Conservation (phyloP, 2,797 vertebrate species). For the Tragopan temminckii region DNA sequence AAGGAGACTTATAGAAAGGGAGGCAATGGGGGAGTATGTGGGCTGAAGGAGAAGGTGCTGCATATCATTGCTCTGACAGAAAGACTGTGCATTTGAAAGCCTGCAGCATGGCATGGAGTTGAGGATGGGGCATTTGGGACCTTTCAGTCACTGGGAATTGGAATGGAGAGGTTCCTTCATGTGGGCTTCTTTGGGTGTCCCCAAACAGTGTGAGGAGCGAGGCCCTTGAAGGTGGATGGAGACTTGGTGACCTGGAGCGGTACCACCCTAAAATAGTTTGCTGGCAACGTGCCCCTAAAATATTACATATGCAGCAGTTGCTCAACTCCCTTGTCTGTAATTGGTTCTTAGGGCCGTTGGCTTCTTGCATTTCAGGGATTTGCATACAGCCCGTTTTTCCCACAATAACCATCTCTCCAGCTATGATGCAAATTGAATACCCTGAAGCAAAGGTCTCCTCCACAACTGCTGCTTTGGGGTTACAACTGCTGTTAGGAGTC, state of each 20-base stretch:
- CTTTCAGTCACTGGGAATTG: background rate
- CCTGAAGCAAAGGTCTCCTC: background rate
- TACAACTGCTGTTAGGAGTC: background rate
- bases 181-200: background rate
- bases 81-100: background rate
- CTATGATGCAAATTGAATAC: constrained; percentile 20
- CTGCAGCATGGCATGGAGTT: background rate
- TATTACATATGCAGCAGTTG: background rate
- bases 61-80: background rate
- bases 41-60: background rate
- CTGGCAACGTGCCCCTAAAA: background rate
- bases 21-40: background rate
- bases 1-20: background rate
- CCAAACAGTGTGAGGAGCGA: background rate
- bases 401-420: background rate
- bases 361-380: background rate
- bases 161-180: background rate
- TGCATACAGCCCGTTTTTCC: background rate
- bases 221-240: background rate
- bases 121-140: background rate
- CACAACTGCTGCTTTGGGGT: background rate
- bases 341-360: background rate
- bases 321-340: background rate
- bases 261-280: background rate
- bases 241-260: background rate